phyloP scores from a whole-genome alignment of 2,113 vertebrate species.

The Pontoporia blainvillei region DNA sequence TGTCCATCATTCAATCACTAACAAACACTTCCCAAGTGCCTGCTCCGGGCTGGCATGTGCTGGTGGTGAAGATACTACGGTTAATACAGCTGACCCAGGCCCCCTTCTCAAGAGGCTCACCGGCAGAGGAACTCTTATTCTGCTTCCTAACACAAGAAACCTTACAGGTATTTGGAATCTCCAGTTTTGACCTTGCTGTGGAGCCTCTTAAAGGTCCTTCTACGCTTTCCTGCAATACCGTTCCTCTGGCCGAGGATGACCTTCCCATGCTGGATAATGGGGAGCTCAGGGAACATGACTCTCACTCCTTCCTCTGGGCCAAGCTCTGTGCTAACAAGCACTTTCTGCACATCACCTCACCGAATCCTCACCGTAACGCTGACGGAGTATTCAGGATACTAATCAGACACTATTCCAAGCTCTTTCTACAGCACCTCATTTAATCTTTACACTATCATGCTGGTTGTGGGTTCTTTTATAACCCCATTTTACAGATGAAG shows the following conservation, averaged over 20 bases:
- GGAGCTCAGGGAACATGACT: background rate
- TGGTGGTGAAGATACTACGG: rapidly evolving
- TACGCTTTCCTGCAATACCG: background rate
- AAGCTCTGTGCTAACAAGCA: background rate
- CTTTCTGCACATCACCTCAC: background rate
- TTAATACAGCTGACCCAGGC: background rate
- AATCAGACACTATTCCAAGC: background rate
- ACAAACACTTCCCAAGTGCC: background rate
- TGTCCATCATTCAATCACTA: background rate
- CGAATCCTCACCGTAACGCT: background rate
- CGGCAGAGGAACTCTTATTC: background rate
- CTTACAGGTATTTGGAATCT: background rate
- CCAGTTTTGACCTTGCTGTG: background rate
- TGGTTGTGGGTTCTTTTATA: background rate
- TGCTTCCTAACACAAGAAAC: background rate
- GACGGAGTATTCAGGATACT: rapidly evolving
- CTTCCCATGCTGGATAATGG: background rate
- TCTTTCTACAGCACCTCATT: background rate
- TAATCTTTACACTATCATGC: background rate
- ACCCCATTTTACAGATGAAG: background rate
- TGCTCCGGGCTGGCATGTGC: background rate
- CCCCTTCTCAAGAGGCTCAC: background rate
- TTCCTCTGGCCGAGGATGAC: background rate
- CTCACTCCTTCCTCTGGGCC: background rate
- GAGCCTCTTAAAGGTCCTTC: background rate